Evolutionary conservation across 2,113 vertebrate genomes (phyloP), one percentile per base, ranked within the genome.

Genomic region (Panurus biarmicus): DNA sequence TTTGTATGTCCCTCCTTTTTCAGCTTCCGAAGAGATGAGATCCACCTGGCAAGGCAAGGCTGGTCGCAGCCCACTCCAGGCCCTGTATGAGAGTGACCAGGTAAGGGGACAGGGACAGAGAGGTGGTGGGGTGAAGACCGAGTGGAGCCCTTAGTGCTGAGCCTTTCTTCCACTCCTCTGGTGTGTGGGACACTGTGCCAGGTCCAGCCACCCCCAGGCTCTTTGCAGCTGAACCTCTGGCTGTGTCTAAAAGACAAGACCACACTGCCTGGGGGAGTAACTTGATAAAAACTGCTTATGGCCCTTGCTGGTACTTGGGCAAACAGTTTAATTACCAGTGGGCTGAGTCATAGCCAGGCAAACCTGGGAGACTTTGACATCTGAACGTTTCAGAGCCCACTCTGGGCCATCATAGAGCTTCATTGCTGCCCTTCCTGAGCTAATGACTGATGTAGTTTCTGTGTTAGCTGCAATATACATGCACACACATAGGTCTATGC

Each of bases 51-150:
- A 98, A 29, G 90, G 96, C 28, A 98, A 98, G 85, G 96, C 97
- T 1, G 98, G 98, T 82, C 98, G 97, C 92, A 99, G 97, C 90
- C 98, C 99, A 9, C 98, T 99, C 22, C 98, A 99, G 96, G 93
- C 96, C 7, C 97, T 99, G 2, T 98, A 98, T 3, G 97, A 98
- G 29, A 97, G 97, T 29, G 98, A 99, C 76, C 98, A 98, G 98
- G 99, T 99, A 96, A 97, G 98, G 97, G 50, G 20, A 33, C n/a
- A 42, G 33, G 66, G 67, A 53, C 57, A 50, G 14, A 47, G 36
- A 48, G 8, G 23, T 26, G 15, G 2, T 21, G 38, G 26, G 12
- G 2, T 2, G 1, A 58, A 36, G 47, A 38, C 8, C 0, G 1
- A 56, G 40, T 16, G 15, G 8, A 21, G 6, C 1, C 3, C 31